phyloP scores from a whole-genome alignment of 2,888 invertebrate genomes.

The Xylocampa areola region DNA sequence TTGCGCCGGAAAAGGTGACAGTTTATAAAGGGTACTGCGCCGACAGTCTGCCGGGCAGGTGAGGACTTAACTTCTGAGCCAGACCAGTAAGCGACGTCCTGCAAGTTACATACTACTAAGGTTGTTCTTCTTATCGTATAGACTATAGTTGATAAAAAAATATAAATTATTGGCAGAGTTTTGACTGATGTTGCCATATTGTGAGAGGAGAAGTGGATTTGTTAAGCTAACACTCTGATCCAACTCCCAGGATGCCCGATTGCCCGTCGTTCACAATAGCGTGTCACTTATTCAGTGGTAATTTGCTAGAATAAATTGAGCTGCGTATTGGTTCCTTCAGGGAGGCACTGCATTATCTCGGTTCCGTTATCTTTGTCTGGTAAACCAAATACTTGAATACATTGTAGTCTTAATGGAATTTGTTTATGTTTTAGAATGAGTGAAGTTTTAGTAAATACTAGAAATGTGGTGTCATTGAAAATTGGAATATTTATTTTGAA shows the following conservation, averaged over 20 bases:
- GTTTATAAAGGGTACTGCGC: no score
- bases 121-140: no score
- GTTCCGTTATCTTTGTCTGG: constrained; percentile 35
- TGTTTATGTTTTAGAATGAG: constrained; percentile 13
- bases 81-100: no score
- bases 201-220: no score
- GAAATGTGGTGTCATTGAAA: constrained; percentile 7
- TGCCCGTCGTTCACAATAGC: constrained; percentile 21
- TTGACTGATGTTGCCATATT: no score
- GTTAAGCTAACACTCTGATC: no score
- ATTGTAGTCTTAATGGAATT: constrained; percentile 42
- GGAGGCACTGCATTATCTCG: constrained; percentile 38
- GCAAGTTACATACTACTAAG: no score
- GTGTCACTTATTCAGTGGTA: constrained; percentile 63
- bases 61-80: no score
- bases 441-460: constrained; percentile 17
- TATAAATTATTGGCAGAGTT: no score
- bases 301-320: constrained; percentile 61
- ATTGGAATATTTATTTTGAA: background rate
- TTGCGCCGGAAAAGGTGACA: no score
- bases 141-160: no score
- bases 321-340: constrained; percentile 45
- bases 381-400: constrained; percentile 34
- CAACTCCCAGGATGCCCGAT: constrained; percentile 3
- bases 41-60: no score